These are phyloP conservation scores for Cromileptes altivelis DNA, from an alignment of 2,113 vertebrate genomes.

Conservation along the genomic window DNA sequence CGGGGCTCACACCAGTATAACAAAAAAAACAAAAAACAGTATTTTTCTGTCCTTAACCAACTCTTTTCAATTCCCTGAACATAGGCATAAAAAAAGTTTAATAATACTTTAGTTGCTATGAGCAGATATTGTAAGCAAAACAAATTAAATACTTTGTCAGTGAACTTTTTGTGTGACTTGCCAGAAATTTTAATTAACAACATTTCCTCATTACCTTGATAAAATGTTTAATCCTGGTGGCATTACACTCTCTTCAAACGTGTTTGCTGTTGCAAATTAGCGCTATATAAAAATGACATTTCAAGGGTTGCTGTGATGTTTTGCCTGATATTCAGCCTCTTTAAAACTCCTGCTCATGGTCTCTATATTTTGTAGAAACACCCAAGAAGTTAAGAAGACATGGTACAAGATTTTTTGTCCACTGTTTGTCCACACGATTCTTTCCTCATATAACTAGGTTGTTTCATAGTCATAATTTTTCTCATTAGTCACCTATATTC, in stretches of 20 bases:
- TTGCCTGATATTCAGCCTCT: not conserved
- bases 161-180: not conserved
- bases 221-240: not conserved
- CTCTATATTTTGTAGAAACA: not conserved
- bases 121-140: not conserved
- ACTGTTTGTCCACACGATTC: no score
- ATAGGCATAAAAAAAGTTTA: not conserved
- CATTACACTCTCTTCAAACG: not conserved
- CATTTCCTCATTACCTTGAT: not conserved
- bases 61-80: not conserved
- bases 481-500: not conserved
- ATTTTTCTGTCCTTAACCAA: not conserved
- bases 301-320: not conserved
- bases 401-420: not conserved
- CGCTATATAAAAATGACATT: not conserved
- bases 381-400: not conserved
- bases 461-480: not conserved
- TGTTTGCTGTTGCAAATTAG: not conserved
- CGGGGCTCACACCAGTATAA: not conserved
- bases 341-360: not conserved
- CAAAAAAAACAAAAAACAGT: not conserved
- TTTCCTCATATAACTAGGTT: not conserved
- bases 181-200: conserved; percentile 4
- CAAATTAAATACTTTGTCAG: not conserved
- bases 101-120: not conserved